Percentiles rank a stretch among this genome's conserved stretches.
These are phyloP conservation scores for Cliona cf. orientalis DNA, from an alignment of 37 sponge, comb jelly and placozoan species.

Conservation along the genomic window DNA sequence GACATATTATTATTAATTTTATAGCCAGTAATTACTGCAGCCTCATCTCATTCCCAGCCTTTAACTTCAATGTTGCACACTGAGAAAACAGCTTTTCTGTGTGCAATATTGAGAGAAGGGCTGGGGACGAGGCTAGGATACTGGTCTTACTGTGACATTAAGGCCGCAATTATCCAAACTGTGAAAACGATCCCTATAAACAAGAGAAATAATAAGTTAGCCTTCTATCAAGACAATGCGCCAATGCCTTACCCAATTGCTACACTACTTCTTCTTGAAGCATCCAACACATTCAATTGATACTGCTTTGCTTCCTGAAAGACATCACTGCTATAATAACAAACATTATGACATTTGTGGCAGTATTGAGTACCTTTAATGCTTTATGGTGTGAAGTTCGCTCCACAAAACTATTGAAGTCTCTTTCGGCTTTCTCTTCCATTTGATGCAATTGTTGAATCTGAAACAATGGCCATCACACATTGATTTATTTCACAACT, in stretches of 20 bases:
- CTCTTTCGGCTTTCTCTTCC: constrained; percentile 42
- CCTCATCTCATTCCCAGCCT: too few species aligned
- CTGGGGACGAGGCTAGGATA: not conserved
- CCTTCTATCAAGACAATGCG: not conserved
- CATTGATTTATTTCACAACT: not conserved
- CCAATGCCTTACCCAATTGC: not conserved
- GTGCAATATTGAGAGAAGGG: not conserved
- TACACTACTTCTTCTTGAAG: constrained; percentile 56
- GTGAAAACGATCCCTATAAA: constrained; percentile 23
- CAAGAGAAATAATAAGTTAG: not conserved
- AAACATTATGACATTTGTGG: not conserved
- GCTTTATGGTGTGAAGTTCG: constrained; percentile 75
- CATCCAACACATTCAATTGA: constrained; percentile 54
- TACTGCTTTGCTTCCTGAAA: constrained; percentile 51
- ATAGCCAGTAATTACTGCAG: too few species aligned
- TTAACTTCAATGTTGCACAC: too few species aligned
- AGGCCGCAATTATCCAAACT: constrained; percentile 16
- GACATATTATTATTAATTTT: not conserved
- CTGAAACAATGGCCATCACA: not conserved
- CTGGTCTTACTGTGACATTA: constrained; percentile 71
- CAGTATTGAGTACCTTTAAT: constrained; percentile 28
- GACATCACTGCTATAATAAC: not conserved
- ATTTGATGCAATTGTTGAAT: constrained; percentile 44
- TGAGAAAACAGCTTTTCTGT: too few species aligned
- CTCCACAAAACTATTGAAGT: constrained; percentile 46